Base-by-base conservation (phyloP, 2,888 invertebrate species). In the Gymnosoma rotundatum region DNA sequence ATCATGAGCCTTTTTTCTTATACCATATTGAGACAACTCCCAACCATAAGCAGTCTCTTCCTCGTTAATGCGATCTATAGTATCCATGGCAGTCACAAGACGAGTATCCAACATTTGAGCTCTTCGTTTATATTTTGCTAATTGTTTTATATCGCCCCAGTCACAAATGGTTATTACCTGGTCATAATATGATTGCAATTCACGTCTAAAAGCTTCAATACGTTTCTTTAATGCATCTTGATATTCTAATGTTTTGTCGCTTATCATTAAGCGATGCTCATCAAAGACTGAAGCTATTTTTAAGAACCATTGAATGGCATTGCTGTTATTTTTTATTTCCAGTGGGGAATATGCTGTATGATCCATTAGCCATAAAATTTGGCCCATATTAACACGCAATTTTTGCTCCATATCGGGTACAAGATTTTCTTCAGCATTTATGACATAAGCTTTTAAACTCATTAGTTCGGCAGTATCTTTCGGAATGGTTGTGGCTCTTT, bases 31-130 rank as follows among this genome's bases (percentile, higher is more conserved):
- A 0, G 98, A 97, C 10, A 95, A 91, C 89, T 98, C 96, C 95
- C 96, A 98, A 14, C 96, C 97, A 90, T 96, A 98, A 20, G 98
- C 94, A 42, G 94, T 93, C 91, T 99, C 99, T 91, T 99, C 98
- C 90, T 95, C 96, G 91, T 99, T 99, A 88, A 99, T 98, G 82
- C 95, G 94, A 88, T 98, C 97, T 85, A 98, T 97, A 83, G 94
- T 95, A 61, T 94, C 94, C 92, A 97, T 94, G 5, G 98, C 98
- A 5, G 93, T 95, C 94, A 90, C 91, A 86, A 92, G 86, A 16
- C 90, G 89, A 75, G 94, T 94, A 90, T 98, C 97, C 48, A 99
- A 93, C 61, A 94, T 93, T n/a, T 94, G 94, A 0, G 98, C 96
- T 87, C 97, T 96, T 67, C 95, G 88, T 79, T 96, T 95, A 90